phyloP scores from a whole-genome alignment of 2,113 vertebrate species.

The Epinephelus moara region DNA sequence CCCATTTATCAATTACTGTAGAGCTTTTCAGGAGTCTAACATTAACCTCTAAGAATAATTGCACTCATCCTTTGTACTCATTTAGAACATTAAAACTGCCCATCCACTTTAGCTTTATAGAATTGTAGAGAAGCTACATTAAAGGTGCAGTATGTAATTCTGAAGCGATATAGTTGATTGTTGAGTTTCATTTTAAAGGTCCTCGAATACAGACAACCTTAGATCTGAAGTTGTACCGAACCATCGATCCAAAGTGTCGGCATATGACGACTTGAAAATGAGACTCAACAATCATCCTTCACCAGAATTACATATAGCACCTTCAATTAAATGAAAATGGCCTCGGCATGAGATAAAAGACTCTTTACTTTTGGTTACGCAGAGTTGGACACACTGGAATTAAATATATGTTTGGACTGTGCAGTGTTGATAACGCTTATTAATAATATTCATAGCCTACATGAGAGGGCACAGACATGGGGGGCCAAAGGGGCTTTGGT shows the following conservation, averaged over 20 bases:
- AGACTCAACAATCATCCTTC: too few relatives aligned
- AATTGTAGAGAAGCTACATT: conserved; percentile 39
- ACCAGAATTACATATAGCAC: too few relatives aligned
- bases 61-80: conserved; percentile 65
- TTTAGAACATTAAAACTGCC: conserved; percentile 57
- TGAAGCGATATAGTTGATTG: too few relatives aligned
- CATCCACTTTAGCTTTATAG: conserved; percentile 44
- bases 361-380: conserved; percentile 20
- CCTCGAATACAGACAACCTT: too few relatives aligned
- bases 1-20: conserved; percentile 81
- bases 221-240: too few relatives aligned
- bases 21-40: conserved; percentile 70
- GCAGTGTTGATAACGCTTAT: conserved; percentile 31
- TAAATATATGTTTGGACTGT: conserved; percentile 21
- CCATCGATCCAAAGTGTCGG: too few relatives aligned
- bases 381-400: conserved; percentile 22
- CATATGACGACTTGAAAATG: too few relatives aligned
- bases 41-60: conserved; percentile 78
- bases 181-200: conserved; percentile 25
- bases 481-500: conserved; percentile 34
- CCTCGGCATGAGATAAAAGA: conserved; percentile 29
- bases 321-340: conserved; percentile 39
- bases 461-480: conserved; percentile 41
- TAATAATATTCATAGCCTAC: conserved; percentile 32
- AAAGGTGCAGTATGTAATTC: too few relatives aligned